A percentile compares a stretch with the other conserved stretches of the same genome.
Evolutionary conservation across 2,797 vertebrate species (phyloP).

Genomic region (Huso huso): DNA sequence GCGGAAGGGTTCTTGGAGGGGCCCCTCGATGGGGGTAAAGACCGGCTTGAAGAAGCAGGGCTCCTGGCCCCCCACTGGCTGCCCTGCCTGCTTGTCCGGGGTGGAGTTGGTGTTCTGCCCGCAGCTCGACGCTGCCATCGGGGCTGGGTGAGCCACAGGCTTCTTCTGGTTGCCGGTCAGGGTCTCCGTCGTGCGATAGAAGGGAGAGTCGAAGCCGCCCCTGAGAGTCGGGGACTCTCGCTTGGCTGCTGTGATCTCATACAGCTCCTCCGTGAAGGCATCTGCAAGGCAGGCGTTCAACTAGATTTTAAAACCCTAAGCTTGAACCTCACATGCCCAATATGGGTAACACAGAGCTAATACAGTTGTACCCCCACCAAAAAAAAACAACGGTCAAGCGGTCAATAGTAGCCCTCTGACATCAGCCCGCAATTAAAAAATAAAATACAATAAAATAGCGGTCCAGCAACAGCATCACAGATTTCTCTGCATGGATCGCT

Average conservation of each 20-base stretch:
- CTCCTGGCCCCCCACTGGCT: constrained; percentile 28
- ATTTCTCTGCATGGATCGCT: no score
- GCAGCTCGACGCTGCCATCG: constrained; percentile 15
- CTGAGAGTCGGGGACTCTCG: constrained; percentile 62
- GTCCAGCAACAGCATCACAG: no score
- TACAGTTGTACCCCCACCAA: no score
- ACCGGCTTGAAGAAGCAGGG: constrained; percentile 58
- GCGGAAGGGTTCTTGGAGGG: constrained; percentile 29
- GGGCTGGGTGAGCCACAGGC: constrained; percentile 44
- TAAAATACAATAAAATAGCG: no score
- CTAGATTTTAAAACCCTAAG: no score
- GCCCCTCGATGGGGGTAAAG: constrained; percentile 76
- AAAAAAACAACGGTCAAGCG: no score
- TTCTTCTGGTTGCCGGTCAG: constrained; percentile 65
- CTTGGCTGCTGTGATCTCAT: constrained; percentile 77
- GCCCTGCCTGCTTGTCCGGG: constrained; percentile 55
- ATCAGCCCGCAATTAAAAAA: no score
- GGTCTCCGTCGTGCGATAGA: constrained; percentile 78
- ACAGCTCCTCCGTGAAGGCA: constrained; percentile 82
- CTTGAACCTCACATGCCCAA: no score
- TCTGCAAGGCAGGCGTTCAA: constrained; percentile 42
- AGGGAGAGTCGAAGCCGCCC: constrained; percentile 86
- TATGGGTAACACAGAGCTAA: no score
- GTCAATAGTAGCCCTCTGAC: no score
- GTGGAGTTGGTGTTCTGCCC: constrained; percentile 49